Base-by-base conservation (phyloP, 2,888 invertebrate species). In the Acrobeloides nanus region DNA sequence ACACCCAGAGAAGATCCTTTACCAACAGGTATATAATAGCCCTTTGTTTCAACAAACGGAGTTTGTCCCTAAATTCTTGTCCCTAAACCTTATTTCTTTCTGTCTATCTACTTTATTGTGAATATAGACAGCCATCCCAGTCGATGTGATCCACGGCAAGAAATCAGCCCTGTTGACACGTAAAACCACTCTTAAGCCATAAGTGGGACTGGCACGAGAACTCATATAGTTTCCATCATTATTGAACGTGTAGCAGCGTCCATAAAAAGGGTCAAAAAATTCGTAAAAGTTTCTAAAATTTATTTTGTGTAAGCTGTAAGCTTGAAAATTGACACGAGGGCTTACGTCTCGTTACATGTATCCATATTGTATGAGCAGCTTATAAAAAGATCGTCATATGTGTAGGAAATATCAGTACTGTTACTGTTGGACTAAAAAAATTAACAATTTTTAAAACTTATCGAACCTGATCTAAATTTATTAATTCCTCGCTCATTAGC, bases 51-150 rank as follows among this genome's bases (percentile, higher is more conserved):
- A 15, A 61, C 60, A 3, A 64, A 61, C 12, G 65, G 60, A 26
- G 27, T 12, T 62, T 62, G 4, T 32, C 64, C 67, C 44, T 71
- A 56, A n/a, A n/a, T n/a, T n/a, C n/a, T n/a, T n/a, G n/a, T n/a
- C n/a, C n/a, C n/a, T n/a, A n/a, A n/a, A n/a, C n/a, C n/a, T n/a
- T n/a, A n/a, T n/a, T 15, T 15, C 31, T 15, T 2, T 2, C 32
- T 31, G 15, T 29, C n/a, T 10, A 29, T 10, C 10, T 29, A 35
- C 35, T 10, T 20, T 35, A 32, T 64, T 62, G 55, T 76, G 75
- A 44, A 76, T 65, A 24, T 68, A 59, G n/a, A 76, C 67, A 7
- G 75, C 64, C 1, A 74, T 65, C 6, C 76, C 77, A 3, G 74
- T 73, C 20, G 75, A 64, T 18, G 72, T 64, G 2, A 73, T 66